A percentile compares a stretch with the other conserved stretches of the same genome.
phyloP scores from a whole-genome alignment of 2,113 vertebrate genomes.

The Corydoras sp. region DNA sequence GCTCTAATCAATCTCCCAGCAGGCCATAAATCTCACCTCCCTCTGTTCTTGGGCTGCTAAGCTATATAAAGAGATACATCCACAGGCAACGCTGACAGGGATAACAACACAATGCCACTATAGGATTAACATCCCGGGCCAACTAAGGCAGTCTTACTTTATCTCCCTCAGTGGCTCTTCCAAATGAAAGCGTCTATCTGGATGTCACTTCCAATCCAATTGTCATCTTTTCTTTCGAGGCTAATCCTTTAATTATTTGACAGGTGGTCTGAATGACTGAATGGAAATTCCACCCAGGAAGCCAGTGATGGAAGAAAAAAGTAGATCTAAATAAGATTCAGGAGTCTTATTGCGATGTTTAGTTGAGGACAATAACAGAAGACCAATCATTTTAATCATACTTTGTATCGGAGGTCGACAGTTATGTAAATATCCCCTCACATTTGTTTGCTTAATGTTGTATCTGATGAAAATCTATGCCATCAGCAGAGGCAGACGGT shows the following conservation, averaged over 20 bases:
- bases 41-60: slow-evolving; percentile 23
- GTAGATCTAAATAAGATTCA: not conserved
- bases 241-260: slow-evolving; percentile 29
- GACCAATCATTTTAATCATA: no score
- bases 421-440: no score
- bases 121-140: slow-evolving; percentile 24
- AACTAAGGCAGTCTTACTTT: slow-evolving; percentile 20
- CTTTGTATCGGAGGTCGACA: no score
- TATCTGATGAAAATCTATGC: no score
- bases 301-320: slow-evolving; percentile 1
- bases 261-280: slow-evolving; percentile 15
- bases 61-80: slow-evolving; percentile 37
- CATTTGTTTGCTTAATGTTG: no score
- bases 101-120: slow-evolving; percentile 37
- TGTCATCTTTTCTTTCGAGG: slow-evolving; percentile 4
- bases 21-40: slow-evolving; percentile 44
- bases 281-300: slow-evolving; percentile 9
- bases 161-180: slow-evolving; percentile 18
- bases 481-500: no score
- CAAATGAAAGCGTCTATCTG: slow-evolving; percentile 28
- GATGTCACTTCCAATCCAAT: slow-evolving; percentile 24
- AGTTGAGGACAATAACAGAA: not conserved
- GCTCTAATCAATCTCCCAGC: slow-evolving; percentile 47
- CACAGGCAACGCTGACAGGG: slow-evolving; percentile 34
- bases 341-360: not conserved